These are phyloP conservation scores for Lasioglossum leucozonium DNA, from an alignment of 2,888 invertebrate species.

Conservation along the genomic window DNA sequence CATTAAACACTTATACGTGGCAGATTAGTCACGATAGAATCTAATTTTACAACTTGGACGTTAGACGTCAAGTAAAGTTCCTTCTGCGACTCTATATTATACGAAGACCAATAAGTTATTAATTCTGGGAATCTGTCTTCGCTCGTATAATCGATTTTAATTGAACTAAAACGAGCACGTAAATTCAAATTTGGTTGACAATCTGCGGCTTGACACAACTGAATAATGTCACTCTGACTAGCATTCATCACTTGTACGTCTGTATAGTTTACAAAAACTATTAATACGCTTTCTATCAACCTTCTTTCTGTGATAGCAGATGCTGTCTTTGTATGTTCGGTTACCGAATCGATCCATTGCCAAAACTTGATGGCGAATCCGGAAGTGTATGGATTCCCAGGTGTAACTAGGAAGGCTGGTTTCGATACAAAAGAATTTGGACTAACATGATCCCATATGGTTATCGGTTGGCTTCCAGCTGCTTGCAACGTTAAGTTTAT, in stretches of 20 bases:
- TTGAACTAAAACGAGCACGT: conserved; percentile 90
- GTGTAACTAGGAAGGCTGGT: conserved; percentile 87
- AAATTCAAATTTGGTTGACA: conserved; percentile 92
- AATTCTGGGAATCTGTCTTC: conserved; percentile 91
- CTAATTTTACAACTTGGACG: conserved; percentile 80
- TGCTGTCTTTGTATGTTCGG: conserved; percentile 43
- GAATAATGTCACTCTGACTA: conserved; percentile 91
- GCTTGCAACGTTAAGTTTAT: conserved; percentile 85
- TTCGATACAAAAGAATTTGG: conserved; percentile 90
- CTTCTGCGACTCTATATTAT: conserved; percentile 67
- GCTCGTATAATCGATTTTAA: conserved; percentile 89
- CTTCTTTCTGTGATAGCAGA: conserved; percentile 68
- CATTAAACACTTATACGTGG: conserved; percentile 43
- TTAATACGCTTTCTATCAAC: conserved; percentile 90
- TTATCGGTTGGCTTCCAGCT: conserved; percentile 85
- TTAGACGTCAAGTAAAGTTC: conserved; percentile 74
- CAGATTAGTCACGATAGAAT: conserved; percentile 64
- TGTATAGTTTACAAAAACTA: conserved; percentile 91
- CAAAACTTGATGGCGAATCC: conserved; percentile 94
- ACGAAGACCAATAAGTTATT: conserved; percentile 87
- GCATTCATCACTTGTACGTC: conserved; percentile 91
- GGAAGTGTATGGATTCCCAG: conserved; percentile 86
- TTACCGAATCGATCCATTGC: conserved; percentile 88
- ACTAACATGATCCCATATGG: conserved; percentile 87
- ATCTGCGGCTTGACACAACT: conserved; percentile 87